Conservation (phyloP, 2,113 vertebrate genomes). For the Podiceps cristatus region DNA sequence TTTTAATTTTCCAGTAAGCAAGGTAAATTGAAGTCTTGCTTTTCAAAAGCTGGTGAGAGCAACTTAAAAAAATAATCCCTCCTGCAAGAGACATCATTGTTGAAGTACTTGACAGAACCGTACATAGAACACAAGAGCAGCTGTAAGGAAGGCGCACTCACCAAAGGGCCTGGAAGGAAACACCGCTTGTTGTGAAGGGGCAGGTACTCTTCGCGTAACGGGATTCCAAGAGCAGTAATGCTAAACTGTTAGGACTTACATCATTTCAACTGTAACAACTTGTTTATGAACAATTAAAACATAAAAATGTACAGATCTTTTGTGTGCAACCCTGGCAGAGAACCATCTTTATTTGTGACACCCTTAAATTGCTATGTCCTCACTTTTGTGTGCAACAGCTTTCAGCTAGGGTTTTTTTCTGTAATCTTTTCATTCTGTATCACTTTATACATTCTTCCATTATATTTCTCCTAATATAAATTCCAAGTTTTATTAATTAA, state of each 20-base stretch:
- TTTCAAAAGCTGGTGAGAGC: slow-evolving; percentile 2
- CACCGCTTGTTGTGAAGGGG: accelerated
- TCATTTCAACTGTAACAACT: neutral
- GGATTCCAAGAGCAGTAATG: neutral
- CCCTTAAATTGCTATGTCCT: neutral
- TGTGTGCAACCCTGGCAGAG: neutral
- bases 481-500: neutral
- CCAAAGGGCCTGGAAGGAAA: neutral
- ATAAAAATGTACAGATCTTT: neutral
- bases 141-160: neutral
- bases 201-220: neutral
- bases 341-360: neutral
- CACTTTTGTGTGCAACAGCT: neutral
- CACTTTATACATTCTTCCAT: neutral
- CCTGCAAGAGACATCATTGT: neutral
- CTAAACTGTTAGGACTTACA: neutral
- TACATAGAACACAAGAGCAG: neutral
- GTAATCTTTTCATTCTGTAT: neutral
- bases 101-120: neutral
- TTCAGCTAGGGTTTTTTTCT: neutral
- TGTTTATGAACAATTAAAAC: neutral
- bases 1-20: slow-evolving; percentile 13
- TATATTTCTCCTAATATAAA: neutral
- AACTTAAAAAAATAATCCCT: neutral
- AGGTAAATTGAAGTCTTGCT: slow-evolving; percentile 17